These are phyloP conservation scores for Acanthurus tractus DNA, from an alignment of 2,797 vertebrate species.

Conservation along the genomic window DNA sequence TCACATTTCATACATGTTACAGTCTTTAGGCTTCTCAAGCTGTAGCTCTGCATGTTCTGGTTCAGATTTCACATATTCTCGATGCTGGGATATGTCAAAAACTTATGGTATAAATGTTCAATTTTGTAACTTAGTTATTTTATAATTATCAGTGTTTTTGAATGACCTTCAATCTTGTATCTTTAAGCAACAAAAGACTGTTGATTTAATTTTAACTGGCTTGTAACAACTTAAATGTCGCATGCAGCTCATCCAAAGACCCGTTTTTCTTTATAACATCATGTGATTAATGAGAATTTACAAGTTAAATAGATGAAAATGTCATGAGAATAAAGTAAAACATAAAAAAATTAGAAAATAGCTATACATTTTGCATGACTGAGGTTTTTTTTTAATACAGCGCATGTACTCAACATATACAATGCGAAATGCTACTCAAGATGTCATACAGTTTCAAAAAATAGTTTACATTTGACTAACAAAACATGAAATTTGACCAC, in stretches of 20 bases:
- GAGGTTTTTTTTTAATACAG: background rate
- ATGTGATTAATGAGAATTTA: too few relatives aligned
- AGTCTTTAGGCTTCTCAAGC: slow-evolving; percentile 11
- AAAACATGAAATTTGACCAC: too few relatives aligned
- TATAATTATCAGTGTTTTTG: too few relatives aligned
- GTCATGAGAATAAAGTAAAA: background rate
- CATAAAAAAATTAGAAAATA: background rate
- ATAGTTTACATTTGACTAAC: background rate
- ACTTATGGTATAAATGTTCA: background rate
- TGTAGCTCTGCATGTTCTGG: background rate
- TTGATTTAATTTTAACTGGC: background rate
- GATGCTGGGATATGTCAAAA: background rate
- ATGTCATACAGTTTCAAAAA: background rate
- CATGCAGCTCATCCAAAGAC: too few relatives aligned
- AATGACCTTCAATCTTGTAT: background rate
- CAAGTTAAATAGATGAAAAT: background rate
- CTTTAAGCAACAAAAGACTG: background rate
- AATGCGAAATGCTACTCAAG: background rate
- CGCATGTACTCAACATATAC: background rate
- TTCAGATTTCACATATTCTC: background rate
- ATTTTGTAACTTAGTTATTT: too few relatives aligned
- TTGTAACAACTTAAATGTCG: background rate
- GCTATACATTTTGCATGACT: too few relatives aligned
- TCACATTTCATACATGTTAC: slow-evolving; percentile 50
- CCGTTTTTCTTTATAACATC: too few relatives aligned